A percentile compares a stretch with the other conserved stretches of the same genome.
These are phyloP conservation scores for Argyresthia albistria DNA, from an alignment of 2,888 invertebrate genomes.

Conservation along the genomic window DNA sequence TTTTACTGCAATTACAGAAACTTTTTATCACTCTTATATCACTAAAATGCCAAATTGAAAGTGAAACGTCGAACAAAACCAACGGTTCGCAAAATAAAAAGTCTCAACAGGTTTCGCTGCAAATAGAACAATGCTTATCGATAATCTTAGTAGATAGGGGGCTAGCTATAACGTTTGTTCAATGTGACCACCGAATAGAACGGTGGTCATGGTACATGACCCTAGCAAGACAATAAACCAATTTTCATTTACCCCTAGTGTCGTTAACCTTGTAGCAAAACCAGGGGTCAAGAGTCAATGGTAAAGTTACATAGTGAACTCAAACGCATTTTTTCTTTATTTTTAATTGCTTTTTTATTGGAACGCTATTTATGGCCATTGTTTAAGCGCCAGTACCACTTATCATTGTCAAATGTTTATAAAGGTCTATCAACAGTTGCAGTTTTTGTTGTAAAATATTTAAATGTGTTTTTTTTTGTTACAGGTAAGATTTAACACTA, in stretches of 20 bases:
- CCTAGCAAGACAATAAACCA: neutral
- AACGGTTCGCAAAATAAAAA: neutral
- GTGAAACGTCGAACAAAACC: conserved; percentile 9
- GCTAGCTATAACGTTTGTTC: conserved; percentile 30
- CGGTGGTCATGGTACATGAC: conserved; percentile 29
- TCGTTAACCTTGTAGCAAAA: neutral
- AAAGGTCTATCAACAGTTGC: neutral
- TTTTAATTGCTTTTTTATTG: conserved; percentile 68
- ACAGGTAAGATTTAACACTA: conserved; percentile 20
- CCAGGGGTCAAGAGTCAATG: conserved; percentile 15
- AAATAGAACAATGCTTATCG: conserved; percentile 27
- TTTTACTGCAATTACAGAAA: too few species aligned
- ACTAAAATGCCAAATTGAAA: conserved; percentile 4
- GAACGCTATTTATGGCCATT: conserved; percentile 57
- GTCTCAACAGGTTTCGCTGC: conserved; percentile 9
- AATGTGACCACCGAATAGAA: conserved; percentile 35
- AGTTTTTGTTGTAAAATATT: neutral
- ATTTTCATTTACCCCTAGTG: neutral
- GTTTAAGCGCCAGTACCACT: conserved; percentile 39
- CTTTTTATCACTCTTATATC: neutral
- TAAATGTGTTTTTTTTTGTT: conserved; percentile 17
- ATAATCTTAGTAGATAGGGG: conserved; percentile 37
- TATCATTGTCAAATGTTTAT: neutral
- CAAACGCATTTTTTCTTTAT: conserved; percentile 58
- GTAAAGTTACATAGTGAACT: conserved; percentile 27